Base-by-base conservation (phyloP, 2,797 vertebrate genomes). In the Falco cherrug region DNA sequence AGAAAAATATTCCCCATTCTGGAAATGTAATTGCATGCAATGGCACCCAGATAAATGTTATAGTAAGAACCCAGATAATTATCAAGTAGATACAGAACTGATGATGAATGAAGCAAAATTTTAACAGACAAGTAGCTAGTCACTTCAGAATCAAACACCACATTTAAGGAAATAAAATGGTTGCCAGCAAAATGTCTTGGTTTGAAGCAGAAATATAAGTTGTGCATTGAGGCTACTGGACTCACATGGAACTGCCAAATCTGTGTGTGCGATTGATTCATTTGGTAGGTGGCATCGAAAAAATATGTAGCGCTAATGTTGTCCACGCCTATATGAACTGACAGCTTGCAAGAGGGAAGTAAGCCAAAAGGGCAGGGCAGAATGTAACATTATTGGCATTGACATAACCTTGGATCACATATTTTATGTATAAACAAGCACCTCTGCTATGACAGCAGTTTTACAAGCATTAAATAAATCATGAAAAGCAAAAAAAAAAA, bases 271-370 rank as follows among this genome's bases (percentile, higher is more conserved):
- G 22, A 37, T 24, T 24, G 11, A 82, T 6, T 31, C 43, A 5
- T 6, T 31, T 37, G 5, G 4, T 6, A 25, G 33, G 11, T 5
- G 1, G 10, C 9, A 24, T 1, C 7, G 4, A 41, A n/a, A 48
- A 67, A 80, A 16, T 6, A 13, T 1, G 0, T 11, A 10, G 47
- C 12, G 5, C 0, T 26, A 15, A 28, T 12, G 4, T 43, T 60
- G 11, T 28, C 29, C 17, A 26, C 29, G 21, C 4, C 15, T 43
- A 25, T 35, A 18, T 6, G 24, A 53, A 61, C 13, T 35, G 35
- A 16, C 47, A 48, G 47, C 60, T 76, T 43, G n/a, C 39, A 89
- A 59, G 31, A 64, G 13, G 19, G 45, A 86, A 45, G 31, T 0
- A 61, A 37, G 70, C 20, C 29, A 29, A 16, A 71, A 26, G 5